Base-by-base conservation (phyloP, 2,888 invertebrate genomes). In the Hypsopygia costalis region DNA sequence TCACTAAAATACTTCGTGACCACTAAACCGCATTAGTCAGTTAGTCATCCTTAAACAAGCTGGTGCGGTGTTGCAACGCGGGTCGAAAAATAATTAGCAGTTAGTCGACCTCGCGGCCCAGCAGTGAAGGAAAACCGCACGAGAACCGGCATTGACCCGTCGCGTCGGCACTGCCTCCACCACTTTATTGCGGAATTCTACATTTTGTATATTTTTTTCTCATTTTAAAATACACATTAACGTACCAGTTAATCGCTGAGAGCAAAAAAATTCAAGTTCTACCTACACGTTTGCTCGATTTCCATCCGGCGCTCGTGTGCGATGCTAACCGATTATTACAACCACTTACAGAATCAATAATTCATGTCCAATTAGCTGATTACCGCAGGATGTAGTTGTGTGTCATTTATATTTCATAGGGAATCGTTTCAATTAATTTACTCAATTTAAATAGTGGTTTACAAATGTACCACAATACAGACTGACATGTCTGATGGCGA, bases 1-100 rank as follows among this genome's bases (percentile, higher is more conserved):
- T 68, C 55, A 65, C 49, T 53, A 49, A 69, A 64, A 58, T 59
- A 52, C 60, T 66, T 67, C 64, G 65, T 66, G 69, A 69, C 66
- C 68, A 57, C 69, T 59, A 72, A 75, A 74, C 74, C 72, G 60
- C 72, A 67, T 75, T 62, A 65, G 63, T 62, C 62, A 64, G 61
- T 66, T 66, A 72, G 64, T 73, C 69, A 69, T 72, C 68, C 59
- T 49, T 62, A 58, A 61, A 62, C 62, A 51, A 50, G 60, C 52
- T 63, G 68, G 68, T 16, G 16, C n/a, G n/a, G n/a, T 81, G 71
- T 79, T 68, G 79, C 70, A 55, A 60, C 57, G 62, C 61, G 63
- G 69, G 69, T 70, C 79, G 65, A 79, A 81, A 79, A 80, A 82
- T 81, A 82, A 85, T 85, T 81, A 82, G 77, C 75, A 75, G 74